Conservation (phyloP, 1,140 invertebrate genomes). For the Andricus grossulariae region DNA sequence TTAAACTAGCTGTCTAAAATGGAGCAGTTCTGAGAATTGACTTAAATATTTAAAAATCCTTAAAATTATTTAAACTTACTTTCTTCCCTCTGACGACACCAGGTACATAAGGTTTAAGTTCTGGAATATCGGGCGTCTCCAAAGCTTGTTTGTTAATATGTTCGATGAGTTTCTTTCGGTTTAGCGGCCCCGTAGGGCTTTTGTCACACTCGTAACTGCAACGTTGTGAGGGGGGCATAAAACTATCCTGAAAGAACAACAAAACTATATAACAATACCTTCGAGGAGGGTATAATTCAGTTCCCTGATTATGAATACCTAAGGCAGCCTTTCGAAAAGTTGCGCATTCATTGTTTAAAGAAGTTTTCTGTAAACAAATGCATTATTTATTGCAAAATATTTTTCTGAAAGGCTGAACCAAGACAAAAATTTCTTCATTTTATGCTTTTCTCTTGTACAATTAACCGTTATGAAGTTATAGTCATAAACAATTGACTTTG, state of each 20-base stretch:
- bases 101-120: constrained; percentile 94
- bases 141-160: constrained; percentile 98
- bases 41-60: background rate
- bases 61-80: constrained; percentile 72
- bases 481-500: too few relatives aligned
- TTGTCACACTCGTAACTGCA: constrained; percentile 97
- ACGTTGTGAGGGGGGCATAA: constrained; percentile 96
- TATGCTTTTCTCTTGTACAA: too few relatives aligned
- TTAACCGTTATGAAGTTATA: too few relatives aligned
- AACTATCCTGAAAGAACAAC: constrained; percentile 87
- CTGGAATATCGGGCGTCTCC: constrained; percentile 98
- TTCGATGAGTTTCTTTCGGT: constrained; percentile 97
- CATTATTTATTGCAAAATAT: too few relatives aligned
- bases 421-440: too few relatives aligned
- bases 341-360: too few relatives aligned
- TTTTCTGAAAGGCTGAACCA: too few relatives aligned
- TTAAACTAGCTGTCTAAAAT: too few relatives aligned
- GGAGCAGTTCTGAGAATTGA: background rate
- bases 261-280: background rate
- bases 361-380: too few relatives aligned
- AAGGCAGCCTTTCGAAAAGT: too few relatives aligned
- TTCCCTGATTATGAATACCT: too few relatives aligned
- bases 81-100: constrained; percentile 94
- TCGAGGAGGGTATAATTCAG: too few relatives aligned
- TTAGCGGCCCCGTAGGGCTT: constrained; percentile 94